phyloP scores from a whole-genome alignment of 2,113 vertebrate species.

The Channa argus region DNA sequence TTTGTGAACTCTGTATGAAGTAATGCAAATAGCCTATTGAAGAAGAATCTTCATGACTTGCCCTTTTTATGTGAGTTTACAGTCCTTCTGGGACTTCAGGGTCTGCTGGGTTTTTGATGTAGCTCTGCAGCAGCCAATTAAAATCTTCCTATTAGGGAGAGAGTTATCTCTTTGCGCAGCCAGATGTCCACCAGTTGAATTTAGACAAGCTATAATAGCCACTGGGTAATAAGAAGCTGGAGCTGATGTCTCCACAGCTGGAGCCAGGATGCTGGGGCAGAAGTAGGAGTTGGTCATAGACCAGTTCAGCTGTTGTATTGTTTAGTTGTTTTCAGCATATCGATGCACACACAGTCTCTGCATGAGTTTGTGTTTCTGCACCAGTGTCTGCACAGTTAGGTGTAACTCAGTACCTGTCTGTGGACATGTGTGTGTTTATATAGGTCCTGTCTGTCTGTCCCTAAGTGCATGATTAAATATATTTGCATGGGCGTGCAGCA shows the following conservation, averaged over 20 bases:
- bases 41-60: slow-evolving; percentile 33
- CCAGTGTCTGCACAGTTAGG: slow-evolving; percentile 9
- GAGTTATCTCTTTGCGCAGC: slow-evolving; percentile 73
- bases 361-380: slow-evolving; percentile 1
- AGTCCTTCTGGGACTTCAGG: slow-evolving; percentile 66
- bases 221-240: slow-evolving; percentile 58
- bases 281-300: slow-evolving; percentile 42
- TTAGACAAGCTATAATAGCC: slow-evolving; percentile 68
- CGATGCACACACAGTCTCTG: slow-evolving; percentile 15
- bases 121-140: slow-evolving; percentile 75
- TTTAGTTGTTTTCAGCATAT: slow-evolving; percentile 5
- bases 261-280: slow-evolving; percentile 52
- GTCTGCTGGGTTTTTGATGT: slow-evolving; percentile 77
- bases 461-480: slow-evolving; percentile 55
- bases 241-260: slow-evolving; percentile 64
- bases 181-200: slow-evolving; percentile 80
- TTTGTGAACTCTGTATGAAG: slow-evolving; percentile 51
- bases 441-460: slow-evolving; percentile 38
- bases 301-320: slow-evolving; percentile 19
- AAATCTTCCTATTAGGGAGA: slow-evolving; percentile 72
- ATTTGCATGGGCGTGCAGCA: slow-evolving; percentile 26
- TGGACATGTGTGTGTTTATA: slow-evolving; percentile 34
- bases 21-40: slow-evolving; percentile 57
- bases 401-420: slow-evolving; percentile 33
- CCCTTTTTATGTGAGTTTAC: slow-evolving; percentile 56